phyloP scores from a whole-genome alignment of 1,140 invertebrate species.

The Brachionus paranguensis region DNA sequence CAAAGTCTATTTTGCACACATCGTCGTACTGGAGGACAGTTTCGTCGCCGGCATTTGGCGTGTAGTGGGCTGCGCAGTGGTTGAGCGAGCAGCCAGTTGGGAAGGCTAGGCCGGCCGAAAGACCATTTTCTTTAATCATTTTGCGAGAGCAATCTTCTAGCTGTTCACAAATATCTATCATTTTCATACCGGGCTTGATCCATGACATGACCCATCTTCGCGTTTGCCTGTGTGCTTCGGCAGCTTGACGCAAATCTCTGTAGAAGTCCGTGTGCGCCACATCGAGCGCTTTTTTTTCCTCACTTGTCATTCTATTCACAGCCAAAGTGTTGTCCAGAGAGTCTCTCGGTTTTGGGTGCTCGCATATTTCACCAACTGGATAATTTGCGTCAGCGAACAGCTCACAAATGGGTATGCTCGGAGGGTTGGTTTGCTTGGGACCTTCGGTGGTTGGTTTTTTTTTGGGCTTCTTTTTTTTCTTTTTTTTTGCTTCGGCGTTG shows the following conservation, averaged over 20 bases:
- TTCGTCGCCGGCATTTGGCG: slow-evolving; percentile 92
- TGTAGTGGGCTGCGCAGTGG: slow-evolving; percentile 98
- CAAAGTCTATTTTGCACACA: slow-evolving; percentile 99
- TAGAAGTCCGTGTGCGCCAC: slow-evolving; percentile 70
- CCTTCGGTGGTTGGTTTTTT: slow-evolving; percentile 48
- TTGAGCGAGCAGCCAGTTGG: slow-evolving; percentile 97
- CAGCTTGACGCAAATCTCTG: slow-evolving; percentile 85
- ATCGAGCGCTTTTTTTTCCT: slow-evolving; percentile 73
- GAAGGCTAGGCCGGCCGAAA: slow-evolving; percentile 93
- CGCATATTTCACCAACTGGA: slow-evolving; percentile 57
- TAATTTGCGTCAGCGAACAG: slow-evolving; percentile 72
- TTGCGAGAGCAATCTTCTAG: slow-evolving; percentile 82
- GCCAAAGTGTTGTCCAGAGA: slow-evolving; percentile 61
- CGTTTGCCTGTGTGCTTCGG: slow-evolving; percentile 94
- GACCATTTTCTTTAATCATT: slow-evolving; percentile 86
- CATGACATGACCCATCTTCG: slow-evolving; percentile 78
- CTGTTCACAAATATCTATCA: slow-evolving; percentile 96
- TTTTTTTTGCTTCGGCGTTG: slow-evolving; percentile 39
- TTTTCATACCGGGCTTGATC: slow-evolving; percentile 96
- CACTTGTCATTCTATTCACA: slow-evolving; percentile 76
- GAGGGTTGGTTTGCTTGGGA: slow-evolving; percentile 70
- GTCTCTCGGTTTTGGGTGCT: slow-evolving; percentile 52
- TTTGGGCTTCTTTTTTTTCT: slow-evolving; percentile 43
- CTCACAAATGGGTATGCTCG: slow-evolving; percentile 75
- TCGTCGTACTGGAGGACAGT: slow-evolving; percentile 92